Conservation (phyloP, 2,113 vertebrate species). For the Saccopteryx leptura region DNA sequence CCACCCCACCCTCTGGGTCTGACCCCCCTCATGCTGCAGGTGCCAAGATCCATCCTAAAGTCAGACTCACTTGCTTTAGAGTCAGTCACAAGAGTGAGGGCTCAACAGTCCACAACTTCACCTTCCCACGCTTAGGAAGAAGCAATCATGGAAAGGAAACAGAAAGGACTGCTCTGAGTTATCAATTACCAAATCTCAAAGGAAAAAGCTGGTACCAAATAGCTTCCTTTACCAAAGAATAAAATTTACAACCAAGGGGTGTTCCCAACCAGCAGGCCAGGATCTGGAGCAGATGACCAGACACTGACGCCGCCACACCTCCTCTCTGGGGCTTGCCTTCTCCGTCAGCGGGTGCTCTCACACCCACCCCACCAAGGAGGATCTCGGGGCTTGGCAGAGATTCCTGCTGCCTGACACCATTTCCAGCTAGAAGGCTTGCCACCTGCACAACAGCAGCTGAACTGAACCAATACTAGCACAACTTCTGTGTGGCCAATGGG, state of each 20-base stretch:
- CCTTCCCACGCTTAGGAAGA: not conserved
- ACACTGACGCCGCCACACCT: not conserved
- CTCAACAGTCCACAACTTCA: not conserved
- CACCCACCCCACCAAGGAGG: not conserved
- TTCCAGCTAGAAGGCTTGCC: not conserved
- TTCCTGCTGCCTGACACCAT: not conserved
- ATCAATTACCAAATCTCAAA: slow-evolving; percentile 14
- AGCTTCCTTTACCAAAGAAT: slow-evolving; percentile 4
- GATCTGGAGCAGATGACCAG: not conserved
- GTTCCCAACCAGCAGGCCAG: not conserved
- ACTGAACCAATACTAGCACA: no score
- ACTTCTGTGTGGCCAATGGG: not conserved
- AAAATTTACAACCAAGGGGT: not conserved
- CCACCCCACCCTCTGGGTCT: not conserved
- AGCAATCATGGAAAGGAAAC: not conserved
- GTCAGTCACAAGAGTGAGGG: not conserved
- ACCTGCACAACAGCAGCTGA: not conserved
- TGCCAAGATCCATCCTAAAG: not conserved
- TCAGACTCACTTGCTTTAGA: not conserved
- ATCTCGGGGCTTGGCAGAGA: not conserved
- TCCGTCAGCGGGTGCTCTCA: not conserved
- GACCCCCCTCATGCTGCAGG: not conserved
- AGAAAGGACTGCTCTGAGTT: not conserved
- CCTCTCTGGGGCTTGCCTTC: not conserved
- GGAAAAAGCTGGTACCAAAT: not conserved